These are phyloP conservation scores for Abscondita cerata DNA, from an alignment of 2,888 invertebrate genomes.

Conservation along the genomic window DNA sequence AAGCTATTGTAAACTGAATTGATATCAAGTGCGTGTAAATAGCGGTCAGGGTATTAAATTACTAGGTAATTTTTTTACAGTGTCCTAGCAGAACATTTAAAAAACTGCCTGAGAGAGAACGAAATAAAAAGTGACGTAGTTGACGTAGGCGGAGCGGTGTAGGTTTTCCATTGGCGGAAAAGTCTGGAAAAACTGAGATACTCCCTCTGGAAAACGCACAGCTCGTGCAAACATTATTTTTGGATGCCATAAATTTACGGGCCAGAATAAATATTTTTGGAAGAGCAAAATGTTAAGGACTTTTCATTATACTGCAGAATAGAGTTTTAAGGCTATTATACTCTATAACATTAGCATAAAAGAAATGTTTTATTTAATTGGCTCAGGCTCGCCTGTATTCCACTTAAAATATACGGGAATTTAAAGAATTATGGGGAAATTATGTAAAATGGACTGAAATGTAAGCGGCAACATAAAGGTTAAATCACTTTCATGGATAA, in stretches of 20 bases:
- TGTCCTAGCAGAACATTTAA: constrained; percentile 46
- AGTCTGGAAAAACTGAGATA: constrained; percentile 50
- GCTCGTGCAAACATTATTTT: constrained; percentile 60
- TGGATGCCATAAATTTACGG: constrained; percentile 60
- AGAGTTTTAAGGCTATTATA: constrained; percentile 60
- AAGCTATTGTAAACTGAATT: constrained; percentile 51
- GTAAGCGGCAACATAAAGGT: constrained; percentile 28
- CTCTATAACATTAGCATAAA: constrained; percentile 59
- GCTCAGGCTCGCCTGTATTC: constrained; percentile 36
- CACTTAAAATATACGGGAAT: constrained; percentile 27
- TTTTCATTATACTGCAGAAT: constrained; percentile 58
- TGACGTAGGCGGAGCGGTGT: constrained; percentile 53
- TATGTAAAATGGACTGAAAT: constrained; percentile 36
- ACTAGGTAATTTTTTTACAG: constrained; percentile 58
- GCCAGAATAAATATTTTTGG: constrained; percentile 61
- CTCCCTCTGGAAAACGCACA: constrained; percentile 54
- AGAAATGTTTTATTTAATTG: constrained; percentile 59
- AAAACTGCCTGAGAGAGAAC: constrained; percentile 49
- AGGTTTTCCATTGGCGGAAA: constrained; percentile 59
- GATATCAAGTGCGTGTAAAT: constrained; percentile 56
- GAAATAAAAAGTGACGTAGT: constrained; percentile 51
- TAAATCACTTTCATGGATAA: constrained; percentile 31
- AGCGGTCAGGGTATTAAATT: constrained; percentile 57
- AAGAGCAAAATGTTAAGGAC: constrained; percentile 61
- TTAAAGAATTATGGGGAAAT: constrained; percentile 39